Evolutionary conservation across 2,113 vertebrate species (phyloP), one percentile per base, ranked within the genome.

Genomic region (Lepus americanus): DNA sequence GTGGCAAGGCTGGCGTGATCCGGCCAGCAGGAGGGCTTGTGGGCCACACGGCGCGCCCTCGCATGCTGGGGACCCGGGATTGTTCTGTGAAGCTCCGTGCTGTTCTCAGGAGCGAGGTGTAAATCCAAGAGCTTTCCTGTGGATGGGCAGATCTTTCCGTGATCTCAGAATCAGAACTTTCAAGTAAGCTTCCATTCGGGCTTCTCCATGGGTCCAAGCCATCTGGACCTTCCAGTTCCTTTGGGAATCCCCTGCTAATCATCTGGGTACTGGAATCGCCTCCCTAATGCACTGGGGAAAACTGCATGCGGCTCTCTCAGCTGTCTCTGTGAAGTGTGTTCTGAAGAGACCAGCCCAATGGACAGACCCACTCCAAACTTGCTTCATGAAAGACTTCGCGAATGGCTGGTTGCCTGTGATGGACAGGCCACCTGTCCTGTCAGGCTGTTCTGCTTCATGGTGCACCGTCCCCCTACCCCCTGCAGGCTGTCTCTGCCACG

Each of bases 1-100:
- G 61, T 73, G 63, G 27, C 90, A 74, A 20, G 36, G 25, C 87
- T 95, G 79, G 29, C 80, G 23, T 95, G 89, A 83, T 73, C 70
- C 44, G 44, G 85, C 93, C 69, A 39, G 1, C 78, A 16, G 27
- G 77, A 64, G 39, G 27, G 89, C 85, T 19, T 61, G 55, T 59
- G 55, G 66, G 59, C 79, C 73, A 93, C 29, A 51, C 0, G 6
- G 3, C 55, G 0, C 74, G 29, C 72, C 73, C 72, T 25, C 1
- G 17, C 44, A 44, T n/a, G 31, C 27, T 55, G 36, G 29, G 89
- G 79, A 94, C 84, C 53, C 5, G 11, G 10, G 82, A 83, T 9
- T 81, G 14, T n/a, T 20, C 76, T 84, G 3, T 55, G 23, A 87
- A 33, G 29, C 63, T 77, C 74, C 79, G 25, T 49, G n/a, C 73